Conservation (phyloP, 2,113 vertebrate genomes). For the Gopherus flavomarginatus region DNA sequence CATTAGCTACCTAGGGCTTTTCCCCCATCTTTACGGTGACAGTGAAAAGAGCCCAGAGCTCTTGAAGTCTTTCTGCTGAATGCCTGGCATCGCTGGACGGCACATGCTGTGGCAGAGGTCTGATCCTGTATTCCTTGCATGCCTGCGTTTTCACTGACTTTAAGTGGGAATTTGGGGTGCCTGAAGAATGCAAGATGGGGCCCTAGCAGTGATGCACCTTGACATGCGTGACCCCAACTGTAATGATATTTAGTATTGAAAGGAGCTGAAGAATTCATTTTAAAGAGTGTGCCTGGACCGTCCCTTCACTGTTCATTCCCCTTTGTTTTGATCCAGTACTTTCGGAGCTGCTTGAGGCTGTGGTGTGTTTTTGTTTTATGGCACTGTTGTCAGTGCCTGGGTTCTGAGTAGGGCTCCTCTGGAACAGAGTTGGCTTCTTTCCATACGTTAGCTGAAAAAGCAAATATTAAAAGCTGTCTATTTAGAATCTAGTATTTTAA, state of each 20-base stretch:
- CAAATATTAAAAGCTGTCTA: neutral
- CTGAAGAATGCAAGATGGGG: neutral
- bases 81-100: slow-evolving; percentile 7
- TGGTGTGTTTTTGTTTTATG: neutral
- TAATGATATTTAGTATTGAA: neutral
- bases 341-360: neutral
- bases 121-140: neutral
- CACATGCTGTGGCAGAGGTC: neutral
- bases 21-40: neutral
- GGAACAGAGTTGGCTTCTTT: neutral
- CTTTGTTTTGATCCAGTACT: neutral
- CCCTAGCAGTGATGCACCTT: neutral
- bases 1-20: neutral
- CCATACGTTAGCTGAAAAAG: neutral
- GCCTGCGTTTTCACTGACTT: slow-evolving; percentile 1
- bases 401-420: neutral
- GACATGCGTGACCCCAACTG: neutral
- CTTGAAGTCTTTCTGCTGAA: neutral
- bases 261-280: neutral
- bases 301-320: neutral
- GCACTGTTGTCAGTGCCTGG: neutral
- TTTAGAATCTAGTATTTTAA: neutral
- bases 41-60: neutral
- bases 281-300: neutral
- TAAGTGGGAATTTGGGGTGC: neutral